Conservation (phyloP, 2,797 vertebrate genomes). For the Alosa sapidissima region DNA sequence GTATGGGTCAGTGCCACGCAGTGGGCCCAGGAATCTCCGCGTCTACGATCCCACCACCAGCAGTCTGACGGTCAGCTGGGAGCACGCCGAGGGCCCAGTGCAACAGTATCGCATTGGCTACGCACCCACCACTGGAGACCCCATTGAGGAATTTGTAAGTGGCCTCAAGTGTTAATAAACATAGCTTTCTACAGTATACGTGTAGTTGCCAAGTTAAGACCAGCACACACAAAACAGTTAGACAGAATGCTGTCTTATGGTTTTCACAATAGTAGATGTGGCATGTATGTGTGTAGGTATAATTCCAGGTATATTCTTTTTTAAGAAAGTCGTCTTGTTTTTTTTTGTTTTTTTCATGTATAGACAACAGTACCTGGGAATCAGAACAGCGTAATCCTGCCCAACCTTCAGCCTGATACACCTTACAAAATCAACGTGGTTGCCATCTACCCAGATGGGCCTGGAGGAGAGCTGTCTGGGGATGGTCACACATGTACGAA, state of each 20-base stretch:
- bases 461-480: slow-evolving; percentile 87
- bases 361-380: slow-evolving; percentile 92
- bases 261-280: neutral
- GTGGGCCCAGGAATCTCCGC: slow-evolving; percentile 88
- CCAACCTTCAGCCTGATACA: slow-evolving; percentile 88
- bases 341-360: slow-evolving; percentile 10
- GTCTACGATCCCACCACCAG: slow-evolving; percentile 91
- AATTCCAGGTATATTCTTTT: neutral
- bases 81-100: slow-evolving; percentile 90
- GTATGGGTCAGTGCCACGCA: slow-evolving; percentile 80
- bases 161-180: neutral
- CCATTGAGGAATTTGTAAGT: slow-evolving; percentile 94
- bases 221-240: neutral
- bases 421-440: slow-evolving; percentile 93
- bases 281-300: no score
- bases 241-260: neutral
- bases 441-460: slow-evolving; percentile 87
- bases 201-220: neutral
- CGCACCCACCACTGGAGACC: slow-evolving; percentile 88
- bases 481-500: slow-evolving; percentile 89
- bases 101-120: slow-evolving; percentile 92
- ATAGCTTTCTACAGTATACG: neutral
- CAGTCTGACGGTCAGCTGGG: slow-evolving; percentile 93
- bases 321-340: neutral
- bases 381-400: slow-evolving; percentile 88